phyloP scores from a whole-genome alignment of 2,888 invertebrate species.

The Trichopoda pennipes region DNA sequence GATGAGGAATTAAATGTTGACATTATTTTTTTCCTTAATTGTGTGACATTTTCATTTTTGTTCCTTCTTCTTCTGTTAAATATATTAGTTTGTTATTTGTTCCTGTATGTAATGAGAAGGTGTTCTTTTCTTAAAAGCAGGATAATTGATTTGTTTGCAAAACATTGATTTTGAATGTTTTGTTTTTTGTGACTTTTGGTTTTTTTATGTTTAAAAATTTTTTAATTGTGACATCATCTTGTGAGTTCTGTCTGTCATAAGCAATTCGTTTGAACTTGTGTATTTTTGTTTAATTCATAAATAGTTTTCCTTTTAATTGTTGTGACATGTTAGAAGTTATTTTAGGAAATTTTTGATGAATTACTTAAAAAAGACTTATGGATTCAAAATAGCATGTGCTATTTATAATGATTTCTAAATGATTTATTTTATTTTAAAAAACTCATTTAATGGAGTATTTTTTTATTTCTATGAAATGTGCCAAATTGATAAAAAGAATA shows the following conservation, averaged over 20 bases:
- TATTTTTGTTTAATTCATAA: not conserved
- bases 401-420: not conserved
- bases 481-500: too few species aligned
- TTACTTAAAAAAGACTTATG: slow-evolving; percentile 33
- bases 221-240: slow-evolving; percentile 61
- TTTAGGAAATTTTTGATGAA: slow-evolving; percentile 50
- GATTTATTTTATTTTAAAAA: too few species aligned
- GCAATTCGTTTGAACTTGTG: slow-evolving; percentile 45
- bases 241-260: slow-evolving; percentile 64
- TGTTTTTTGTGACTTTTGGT: slow-evolving; percentile 56
- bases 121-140: slow-evolving; percentile 40
- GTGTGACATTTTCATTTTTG: slow-evolving; percentile 14
- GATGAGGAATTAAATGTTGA: slow-evolving; percentile 61
- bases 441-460: too few species aligned
- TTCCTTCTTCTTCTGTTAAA: not conserved
- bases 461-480: too few species aligned
- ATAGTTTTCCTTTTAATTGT: slow-evolving; percentile 58
- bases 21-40: slow-evolving; percentile 4
- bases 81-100: not conserved
- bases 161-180: slow-evolving; percentile 73
- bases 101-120: slow-evolving; percentile 51
- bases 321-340: slow-evolving; percentile 73
- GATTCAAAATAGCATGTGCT: slow-evolving; percentile 46
- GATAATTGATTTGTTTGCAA: slow-evolving; percentile 72
- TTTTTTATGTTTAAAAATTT: slow-evolving; percentile 25